A percentile compares a stretch with the other conserved stretches of the same genome.
phyloP scores from a whole-genome alignment of 1,140 invertebrate species.

The Hyphantria cunea region DNA sequence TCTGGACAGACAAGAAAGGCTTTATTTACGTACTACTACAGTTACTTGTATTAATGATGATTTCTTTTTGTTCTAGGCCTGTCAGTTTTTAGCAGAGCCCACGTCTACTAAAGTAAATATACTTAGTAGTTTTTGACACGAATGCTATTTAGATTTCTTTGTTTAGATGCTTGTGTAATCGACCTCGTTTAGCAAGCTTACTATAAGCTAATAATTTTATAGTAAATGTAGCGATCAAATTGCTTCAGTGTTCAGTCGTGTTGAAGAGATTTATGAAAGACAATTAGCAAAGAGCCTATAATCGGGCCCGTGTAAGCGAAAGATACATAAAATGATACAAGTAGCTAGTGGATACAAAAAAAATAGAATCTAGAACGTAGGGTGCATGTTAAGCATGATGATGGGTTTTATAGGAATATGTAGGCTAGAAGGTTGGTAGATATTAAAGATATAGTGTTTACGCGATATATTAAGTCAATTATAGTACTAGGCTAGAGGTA shows the following conservation, averaged over 20 bases:
- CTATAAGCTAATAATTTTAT: neutral
- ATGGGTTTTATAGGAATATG: too few species aligned
- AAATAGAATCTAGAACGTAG: too few species aligned
- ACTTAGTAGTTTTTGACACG: constrained; percentile 6
- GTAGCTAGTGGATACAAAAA: too few species aligned
- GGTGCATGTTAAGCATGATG: too few species aligned
- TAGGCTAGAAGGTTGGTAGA: too few species aligned
- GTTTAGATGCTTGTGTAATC: constrained; percentile 3
- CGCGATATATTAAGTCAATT: too few species aligned
- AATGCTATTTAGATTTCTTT: constrained; percentile 4
- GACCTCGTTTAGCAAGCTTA: neutral
- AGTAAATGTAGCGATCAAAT: neutral
- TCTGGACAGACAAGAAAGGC: too few species aligned
- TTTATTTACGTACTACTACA: too few species aligned
- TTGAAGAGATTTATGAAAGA: neutral
- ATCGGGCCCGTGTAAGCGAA: neutral
- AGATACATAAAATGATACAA: neutral
- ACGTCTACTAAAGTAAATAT: constrained; percentile 10
- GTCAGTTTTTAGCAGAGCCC: constrained; percentile 3
- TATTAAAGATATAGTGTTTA: too few species aligned
- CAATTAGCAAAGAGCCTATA: neutral
- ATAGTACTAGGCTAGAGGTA: too few species aligned
- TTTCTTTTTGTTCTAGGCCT: constrained; percentile 7
- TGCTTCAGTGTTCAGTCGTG: neutral
- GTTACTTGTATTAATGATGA: neutral